Evolutionary conservation across 2,888 invertebrate genomes (phyloP), one percentile per base, ranked within the genome.

Genomic region (Myopa tessellatipennis): DNA sequence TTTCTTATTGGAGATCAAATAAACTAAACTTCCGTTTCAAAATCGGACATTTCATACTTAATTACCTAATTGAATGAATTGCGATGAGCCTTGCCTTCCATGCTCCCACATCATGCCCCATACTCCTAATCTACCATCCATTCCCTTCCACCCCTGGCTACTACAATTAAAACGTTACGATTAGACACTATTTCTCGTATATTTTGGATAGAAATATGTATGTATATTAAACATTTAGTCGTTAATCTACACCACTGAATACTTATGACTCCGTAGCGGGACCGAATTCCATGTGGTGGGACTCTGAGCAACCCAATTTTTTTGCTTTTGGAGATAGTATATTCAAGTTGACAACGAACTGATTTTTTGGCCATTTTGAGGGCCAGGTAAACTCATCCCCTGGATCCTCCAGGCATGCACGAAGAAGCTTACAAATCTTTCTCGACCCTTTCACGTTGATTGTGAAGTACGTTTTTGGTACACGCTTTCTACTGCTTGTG

Each of bases 271-370:
- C 81, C 4, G 74, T 77, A 73, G 82, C 80, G 0, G 85, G 84
- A 34, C 84, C 83, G 73, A 85, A 81, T 76, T 86, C 84, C 75
- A 86, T 80, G 12, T 82, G 82, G 70, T 85, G 83, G 3, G 83
- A 80, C 58, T 82, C 83, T n/a, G 81, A 83, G 78, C 85, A 85
- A 18, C 85, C 85, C 85, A 84, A 85, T 79, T 84, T 85, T 60
- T 81, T 79, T 10, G 85, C 85, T 74, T 84, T 83, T 38, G 81
- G 83, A 73, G 85, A 85, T 1, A 76, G 74, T 16, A 86, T 83
- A 76, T 83, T 81, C 67, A 85, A 79, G 40, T 80, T 81, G 10
- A 85, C 81, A 4, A 82, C 80, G 78, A 86, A 86, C 26, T 80
- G 85, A 61, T 81, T 82, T 80, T 81, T 80, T 83, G 26, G 26